A percentile compares a stretch with the other conserved stretches of the same genome.
Evolutionary conservation across 2,113 vertebrate genomes (phyloP).

Genomic region (Gallinago jamesoni): DNA sequence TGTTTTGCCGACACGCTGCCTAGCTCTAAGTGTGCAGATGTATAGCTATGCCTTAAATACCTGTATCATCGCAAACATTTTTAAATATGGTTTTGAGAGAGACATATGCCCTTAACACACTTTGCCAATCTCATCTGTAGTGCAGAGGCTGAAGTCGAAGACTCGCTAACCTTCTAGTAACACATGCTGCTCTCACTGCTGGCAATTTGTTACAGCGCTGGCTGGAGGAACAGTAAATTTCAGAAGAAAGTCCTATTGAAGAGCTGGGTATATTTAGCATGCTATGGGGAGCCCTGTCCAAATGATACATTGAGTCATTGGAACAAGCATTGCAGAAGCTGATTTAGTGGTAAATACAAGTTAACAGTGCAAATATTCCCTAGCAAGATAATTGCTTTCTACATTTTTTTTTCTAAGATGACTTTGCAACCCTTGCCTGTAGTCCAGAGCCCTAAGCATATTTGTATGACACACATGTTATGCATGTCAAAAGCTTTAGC

Average conservation of each 20-base stretch:
- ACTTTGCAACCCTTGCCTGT: not conserved
- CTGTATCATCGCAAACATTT: not conserved
- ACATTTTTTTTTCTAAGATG: not conserved
- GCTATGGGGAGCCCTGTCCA: slow-evolving; percentile 18
- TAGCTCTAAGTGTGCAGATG: not conserved
- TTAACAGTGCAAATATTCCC: not conserved
- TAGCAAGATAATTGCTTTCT: not conserved
- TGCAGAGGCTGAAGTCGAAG: not conserved
- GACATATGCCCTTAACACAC: not conserved
- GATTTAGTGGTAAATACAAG: slow-evolving; percentile 36
- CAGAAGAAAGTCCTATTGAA: not conserved
- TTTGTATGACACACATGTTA: not conserved
- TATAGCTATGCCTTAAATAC: not conserved
- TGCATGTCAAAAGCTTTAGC: not conserved
- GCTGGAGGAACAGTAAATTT: not conserved
- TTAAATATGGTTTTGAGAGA: slow-evolving; percentile 2
- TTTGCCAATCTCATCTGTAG: not conserved
- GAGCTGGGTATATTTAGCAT: slow-evolving; percentile 4
- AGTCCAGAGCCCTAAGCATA: not conserved
- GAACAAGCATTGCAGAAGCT: not conserved
- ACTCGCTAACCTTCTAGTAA: not conserved
- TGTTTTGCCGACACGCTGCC: not conserved
- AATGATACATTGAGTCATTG: slow-evolving; percentile 16
- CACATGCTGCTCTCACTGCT: not conserved
- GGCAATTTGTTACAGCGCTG: not conserved